phyloP scores from a whole-genome alignment of 2,113 vertebrate genomes.

The Callopanchax toddi region DNA sequence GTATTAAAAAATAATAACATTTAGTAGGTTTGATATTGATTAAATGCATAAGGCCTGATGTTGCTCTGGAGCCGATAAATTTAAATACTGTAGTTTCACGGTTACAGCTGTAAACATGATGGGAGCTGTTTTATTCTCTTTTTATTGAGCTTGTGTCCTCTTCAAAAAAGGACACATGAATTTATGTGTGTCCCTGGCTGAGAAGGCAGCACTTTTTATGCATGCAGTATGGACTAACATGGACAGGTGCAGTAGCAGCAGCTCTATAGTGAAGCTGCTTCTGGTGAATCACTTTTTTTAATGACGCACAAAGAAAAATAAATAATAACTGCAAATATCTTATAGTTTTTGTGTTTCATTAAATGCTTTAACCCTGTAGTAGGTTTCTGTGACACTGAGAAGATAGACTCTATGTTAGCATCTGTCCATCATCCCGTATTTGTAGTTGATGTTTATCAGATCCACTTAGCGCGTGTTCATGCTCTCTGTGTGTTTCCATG shows the following conservation, averaged over 20 bases:
- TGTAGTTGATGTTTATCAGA: constrained; percentile 27
- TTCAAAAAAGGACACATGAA: constrained; percentile 16
- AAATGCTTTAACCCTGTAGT: background rate
- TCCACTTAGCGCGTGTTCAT: constrained; percentile 31
- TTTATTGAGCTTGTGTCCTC: constrained; percentile 35
- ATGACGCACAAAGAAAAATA: background rate
- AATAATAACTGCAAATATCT: background rate
- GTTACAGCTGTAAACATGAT: constrained; percentile 36
- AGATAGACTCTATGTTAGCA: constrained; percentile 5
- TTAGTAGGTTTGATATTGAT: constrained; percentile 53
- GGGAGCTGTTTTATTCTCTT: constrained; percentile 26
- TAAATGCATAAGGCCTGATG: constrained; percentile 17
- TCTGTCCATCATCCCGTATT: constrained; percentile 20
- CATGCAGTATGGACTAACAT: constrained; percentile 7
- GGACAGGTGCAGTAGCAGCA: constrained; percentile 2
- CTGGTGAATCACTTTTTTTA: constrained; percentile 15
- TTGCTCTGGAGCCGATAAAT: constrained; percentile 3
- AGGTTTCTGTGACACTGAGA: constrained; percentile 5
- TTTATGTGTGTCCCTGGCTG: constrained; percentile 33
- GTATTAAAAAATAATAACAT: constrained; percentile 48
- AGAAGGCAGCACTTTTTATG: constrained; percentile 25
- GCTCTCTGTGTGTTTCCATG: constrained; percentile 63
- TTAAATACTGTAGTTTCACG: constrained; percentile 12
- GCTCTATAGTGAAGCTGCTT: background rate
- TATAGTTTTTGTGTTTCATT: background rate